Percentiles rank a stretch among this genome's conserved stretches.
Conservation (phyloP, 2,113 vertebrate species). For the Clupea harengus region DNA sequence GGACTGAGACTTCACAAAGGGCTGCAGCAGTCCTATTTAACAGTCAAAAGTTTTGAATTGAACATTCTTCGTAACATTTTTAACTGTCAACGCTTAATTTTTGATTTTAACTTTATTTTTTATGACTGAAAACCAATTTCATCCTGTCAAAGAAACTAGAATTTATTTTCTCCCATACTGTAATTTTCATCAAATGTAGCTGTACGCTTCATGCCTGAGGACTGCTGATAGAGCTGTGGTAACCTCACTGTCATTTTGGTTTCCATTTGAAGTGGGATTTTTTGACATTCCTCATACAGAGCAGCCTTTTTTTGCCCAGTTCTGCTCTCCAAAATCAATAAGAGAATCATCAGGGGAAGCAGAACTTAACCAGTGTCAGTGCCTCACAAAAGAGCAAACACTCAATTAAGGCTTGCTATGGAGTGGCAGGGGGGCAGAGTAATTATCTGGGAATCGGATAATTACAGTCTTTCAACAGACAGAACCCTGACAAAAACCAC, state of each 20-base stretch:
- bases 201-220: neutral
- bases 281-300: neutral
- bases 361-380: neutral
- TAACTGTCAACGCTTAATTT: neutral
- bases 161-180: neutral
- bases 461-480: neutral
- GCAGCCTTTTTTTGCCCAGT: neutral
- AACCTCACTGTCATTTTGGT: neutral
- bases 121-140: neutral
- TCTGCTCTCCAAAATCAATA: neutral
- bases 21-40: neutral
- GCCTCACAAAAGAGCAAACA: conserved; percentile 2
- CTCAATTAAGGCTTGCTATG: neutral
- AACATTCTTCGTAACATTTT: neutral
- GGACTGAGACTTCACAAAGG: neutral
- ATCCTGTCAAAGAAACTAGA: neutral
- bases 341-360: neutral
- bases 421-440: neutral
- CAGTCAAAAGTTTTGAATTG: neutral
- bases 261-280: conserved; percentile 4
- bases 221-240: conserved; percentile 1
- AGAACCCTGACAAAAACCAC: neutral
- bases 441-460: neutral
- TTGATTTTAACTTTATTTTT: neutral
- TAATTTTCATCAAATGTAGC: neutral